These are phyloP conservation scores for Protodeltote pygarga DNA, from an alignment of 2,888 invertebrate species.

Conservation along the genomic window DNA sequence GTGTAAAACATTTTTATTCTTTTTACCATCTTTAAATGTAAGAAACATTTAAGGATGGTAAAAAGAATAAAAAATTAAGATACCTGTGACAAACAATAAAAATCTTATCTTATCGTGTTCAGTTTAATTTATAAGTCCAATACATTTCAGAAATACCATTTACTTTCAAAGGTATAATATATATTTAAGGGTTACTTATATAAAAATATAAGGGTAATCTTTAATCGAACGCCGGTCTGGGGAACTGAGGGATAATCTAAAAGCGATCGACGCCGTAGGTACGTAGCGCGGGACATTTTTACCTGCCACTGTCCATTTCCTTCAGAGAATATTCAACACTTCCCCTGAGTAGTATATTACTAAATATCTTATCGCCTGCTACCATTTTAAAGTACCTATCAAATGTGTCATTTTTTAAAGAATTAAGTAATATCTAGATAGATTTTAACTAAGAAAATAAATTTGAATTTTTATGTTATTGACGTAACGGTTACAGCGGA, in stretches of 20 bases:
- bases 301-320: slow-evolving; percentile 42
- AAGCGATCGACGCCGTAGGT: slow-evolving; percentile 62
- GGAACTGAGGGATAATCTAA: slow-evolving; percentile 58
- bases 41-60: too few species aligned
- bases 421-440: slow-evolving; percentile 7
- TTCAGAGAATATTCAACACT: slow-evolving; percentile 19
- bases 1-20: too few species aligned
- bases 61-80: too few species aligned
- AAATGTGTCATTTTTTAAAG: slow-evolving; percentile 25
- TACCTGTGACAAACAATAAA: too few species aligned
- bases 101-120: too few species aligned
- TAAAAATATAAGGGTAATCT: slow-evolving; percentile 46
- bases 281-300: slow-evolving; percentile 44
- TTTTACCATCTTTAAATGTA: too few species aligned
- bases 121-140: slow-evolving; percentile 12
- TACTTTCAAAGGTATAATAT: slow-evolving; percentile 28
- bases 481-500: too few species aligned
- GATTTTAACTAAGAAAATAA: slow-evolving; percentile 7
- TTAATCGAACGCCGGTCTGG: slow-evolving; percentile 47
- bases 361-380: slow-evolving; percentile 15
- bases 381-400: slow-evolving; percentile 7
- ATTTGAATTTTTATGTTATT: slow-evolving; percentile 32
- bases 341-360: slow-evolving; percentile 1
- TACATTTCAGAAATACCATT: slow-evolving; percentile 21
- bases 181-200: slow-evolving; percentile 32